Evolutionary conservation across 2,113 vertebrate genomes (phyloP).

Genomic region (Balaeniceps rex): DNA sequence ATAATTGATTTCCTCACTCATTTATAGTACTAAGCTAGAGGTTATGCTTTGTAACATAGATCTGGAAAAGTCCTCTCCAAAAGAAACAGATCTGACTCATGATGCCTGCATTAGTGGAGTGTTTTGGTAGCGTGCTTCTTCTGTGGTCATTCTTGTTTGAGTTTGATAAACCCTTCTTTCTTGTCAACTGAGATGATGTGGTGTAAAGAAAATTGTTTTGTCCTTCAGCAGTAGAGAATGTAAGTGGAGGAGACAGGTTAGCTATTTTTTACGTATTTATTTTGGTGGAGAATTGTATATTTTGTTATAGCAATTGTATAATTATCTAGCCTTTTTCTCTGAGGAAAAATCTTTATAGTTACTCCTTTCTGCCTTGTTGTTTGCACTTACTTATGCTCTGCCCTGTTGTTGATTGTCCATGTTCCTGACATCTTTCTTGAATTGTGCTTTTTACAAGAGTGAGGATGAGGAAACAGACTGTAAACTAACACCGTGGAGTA

Average conservation of each 20-base stretch:
- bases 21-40: background rate
- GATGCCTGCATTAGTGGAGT: background rate
- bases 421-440: background rate
- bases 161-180: background rate
- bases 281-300: background rate
- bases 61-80: background rate
- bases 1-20: background rate
- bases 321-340: background rate
- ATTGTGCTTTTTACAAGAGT: background rate
- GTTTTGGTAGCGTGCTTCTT: background rate
- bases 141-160: background rate
- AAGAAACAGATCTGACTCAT: background rate
- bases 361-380: constrained; percentile 27
- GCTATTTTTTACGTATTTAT: background rate
- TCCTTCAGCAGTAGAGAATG: background rate
- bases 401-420: background rate
- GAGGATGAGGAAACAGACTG: background rate
- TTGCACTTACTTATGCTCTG: constrained; percentile 24
- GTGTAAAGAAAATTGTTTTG: background rate
- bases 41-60: background rate
- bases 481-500: background rate
- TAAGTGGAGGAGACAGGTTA: background rate
- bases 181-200: background rate
- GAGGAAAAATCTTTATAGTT: background rate
- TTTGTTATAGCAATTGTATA: constrained; percentile 8